phyloP scores from a whole-genome alignment of 2,113 vertebrate species.

The Crypturellus undulatus region DNA sequence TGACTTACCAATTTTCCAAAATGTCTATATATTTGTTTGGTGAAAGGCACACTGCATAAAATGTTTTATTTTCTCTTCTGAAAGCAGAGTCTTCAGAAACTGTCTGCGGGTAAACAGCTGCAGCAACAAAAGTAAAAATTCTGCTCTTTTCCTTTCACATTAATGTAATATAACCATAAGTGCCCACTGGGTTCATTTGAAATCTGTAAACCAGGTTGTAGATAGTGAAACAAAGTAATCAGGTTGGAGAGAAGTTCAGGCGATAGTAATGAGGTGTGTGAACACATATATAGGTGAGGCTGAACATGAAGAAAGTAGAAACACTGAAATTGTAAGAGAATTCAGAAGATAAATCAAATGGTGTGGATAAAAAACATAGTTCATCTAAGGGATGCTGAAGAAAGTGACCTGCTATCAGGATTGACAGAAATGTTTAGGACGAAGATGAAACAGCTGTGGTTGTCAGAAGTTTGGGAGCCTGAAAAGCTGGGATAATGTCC shows the following conservation, averaged over 20 bases:
- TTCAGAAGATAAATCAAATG: background rate
- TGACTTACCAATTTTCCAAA: background rate
- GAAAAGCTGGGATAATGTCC: background rate
- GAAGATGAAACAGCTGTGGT: background rate
- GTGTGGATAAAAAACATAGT: background rate
- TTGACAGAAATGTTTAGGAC: background rate
- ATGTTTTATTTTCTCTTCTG: background rate
- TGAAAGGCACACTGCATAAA: background rate
- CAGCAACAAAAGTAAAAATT: background rate
- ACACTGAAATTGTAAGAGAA: background rate
- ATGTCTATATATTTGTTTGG: background rate
- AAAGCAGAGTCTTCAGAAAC: background rate
- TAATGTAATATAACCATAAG: background rate
- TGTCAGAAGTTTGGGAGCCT: background rate
- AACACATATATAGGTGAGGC: background rate
- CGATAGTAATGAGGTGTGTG: background rate
- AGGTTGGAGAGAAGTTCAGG: background rate
- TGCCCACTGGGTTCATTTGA: background rate
- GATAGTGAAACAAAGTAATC: background rate
- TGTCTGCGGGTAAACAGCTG: background rate
- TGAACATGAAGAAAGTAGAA: background rate
- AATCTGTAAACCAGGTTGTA: background rate
- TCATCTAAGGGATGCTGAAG: background rate
- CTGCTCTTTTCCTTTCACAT: background rate
- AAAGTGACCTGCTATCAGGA: background rate